These are phyloP conservation scores for Polia nebulosa DNA, from an alignment of 2,888 invertebrate species.

Conservation along the genomic window DNA sequence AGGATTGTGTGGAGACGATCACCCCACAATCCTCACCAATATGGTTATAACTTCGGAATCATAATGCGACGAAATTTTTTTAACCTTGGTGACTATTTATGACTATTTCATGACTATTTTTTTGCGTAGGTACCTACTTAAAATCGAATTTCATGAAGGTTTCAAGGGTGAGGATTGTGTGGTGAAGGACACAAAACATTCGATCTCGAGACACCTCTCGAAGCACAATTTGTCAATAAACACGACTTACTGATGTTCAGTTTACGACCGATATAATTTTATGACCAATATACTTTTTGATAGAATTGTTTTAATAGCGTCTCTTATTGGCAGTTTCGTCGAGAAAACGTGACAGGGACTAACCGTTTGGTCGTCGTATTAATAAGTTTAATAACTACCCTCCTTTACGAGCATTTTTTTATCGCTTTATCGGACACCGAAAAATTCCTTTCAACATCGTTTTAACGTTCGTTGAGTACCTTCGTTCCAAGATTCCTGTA, in stretches of 20 bases:
- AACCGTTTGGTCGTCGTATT: conserved; percentile 44
- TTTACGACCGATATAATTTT: conserved; percentile 68
- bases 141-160: too few species aligned
- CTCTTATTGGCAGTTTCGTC: conserved; percentile 63
- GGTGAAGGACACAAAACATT: conserved; percentile 13
- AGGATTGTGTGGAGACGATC: too few species aligned
- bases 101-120: too few species aligned
- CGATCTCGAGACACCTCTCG: conserved; percentile 31
- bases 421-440: conserved; percentile 42
- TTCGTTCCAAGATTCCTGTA: conserved; percentile 10
- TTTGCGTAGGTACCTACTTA: too few species aligned
- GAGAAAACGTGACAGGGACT: conserved; percentile 36
- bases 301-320: conserved; percentile 68
- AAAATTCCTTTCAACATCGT: conserved; percentile 46
- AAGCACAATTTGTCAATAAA: conserved; percentile 58
- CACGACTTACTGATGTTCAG: conserved; percentile 60
- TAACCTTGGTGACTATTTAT: too few species aligned
- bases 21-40: too few species aligned
- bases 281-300: conserved; percentile 67
- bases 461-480: conserved; percentile 20
- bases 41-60: too few species aligned
- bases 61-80: too few species aligned
- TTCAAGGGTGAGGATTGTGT: too few species aligned
- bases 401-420: conserved; percentile 51
- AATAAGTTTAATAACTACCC: conserved; percentile 58